Conservation (phyloP, 2,888 invertebrate species). For the Sinodicranocentrus sp. region DNA sequence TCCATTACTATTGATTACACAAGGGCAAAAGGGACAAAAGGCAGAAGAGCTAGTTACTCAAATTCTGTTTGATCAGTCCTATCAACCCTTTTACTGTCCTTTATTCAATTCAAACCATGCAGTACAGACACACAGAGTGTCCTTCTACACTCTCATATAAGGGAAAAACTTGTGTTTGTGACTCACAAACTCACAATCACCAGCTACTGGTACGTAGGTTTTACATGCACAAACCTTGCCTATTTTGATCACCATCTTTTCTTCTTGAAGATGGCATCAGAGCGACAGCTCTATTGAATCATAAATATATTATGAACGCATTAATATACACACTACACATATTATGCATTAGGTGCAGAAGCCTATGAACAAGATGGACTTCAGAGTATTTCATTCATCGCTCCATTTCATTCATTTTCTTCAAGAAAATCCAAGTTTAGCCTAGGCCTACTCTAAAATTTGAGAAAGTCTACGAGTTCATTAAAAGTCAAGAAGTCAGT, state of each 20-base stretch:
- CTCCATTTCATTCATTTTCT: conserved; percentile 28
- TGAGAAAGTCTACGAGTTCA: conserved; percentile 41
- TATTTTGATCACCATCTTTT: conserved; percentile 29
- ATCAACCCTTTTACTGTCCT: conserved; percentile 45
- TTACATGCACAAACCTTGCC: background rate
- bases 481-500: conserved; percentile 25
- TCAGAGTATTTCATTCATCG: conserved; percentile 35
- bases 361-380: background rate
- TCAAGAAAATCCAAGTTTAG: conserved; percentile 24
- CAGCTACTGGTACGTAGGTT: no score
- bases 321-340: conserved; percentile 16
- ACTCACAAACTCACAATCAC: conserved; percentile 21
- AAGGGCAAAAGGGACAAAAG: conserved; percentile 36
- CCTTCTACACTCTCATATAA: background rate
- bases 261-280: background rate
- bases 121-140: background rate
- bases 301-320: conserved; percentile 34
- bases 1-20: conserved; percentile 47
- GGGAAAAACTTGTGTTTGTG: conserved; percentile 46
- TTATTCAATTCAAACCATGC: background rate
- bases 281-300: conserved; percentile 34
- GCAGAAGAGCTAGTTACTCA: conserved; percentile 18
- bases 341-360: background rate
- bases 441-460: conserved; percentile 34
- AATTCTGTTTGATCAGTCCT: conserved; percentile 34